phyloP scores from a whole-genome alignment of 2,113 vertebrate species.

The Trogon melanurus region DNA sequence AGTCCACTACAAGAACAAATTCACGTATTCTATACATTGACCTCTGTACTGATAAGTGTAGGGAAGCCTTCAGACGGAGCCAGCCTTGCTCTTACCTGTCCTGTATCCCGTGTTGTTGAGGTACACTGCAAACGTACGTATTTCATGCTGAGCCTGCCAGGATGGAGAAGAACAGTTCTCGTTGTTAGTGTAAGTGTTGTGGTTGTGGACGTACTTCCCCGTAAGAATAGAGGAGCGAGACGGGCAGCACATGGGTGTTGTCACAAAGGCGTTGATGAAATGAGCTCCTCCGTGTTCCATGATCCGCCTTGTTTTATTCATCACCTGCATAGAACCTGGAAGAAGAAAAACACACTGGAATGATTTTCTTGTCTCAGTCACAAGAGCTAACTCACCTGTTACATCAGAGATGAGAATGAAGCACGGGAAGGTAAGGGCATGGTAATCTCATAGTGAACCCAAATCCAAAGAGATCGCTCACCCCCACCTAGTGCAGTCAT shows the following conservation, averaged over 20 bases:
- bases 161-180: slow-evolving; percentile 98
- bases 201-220: slow-evolving; percentile 97
- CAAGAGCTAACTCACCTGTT: background rate
- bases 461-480: background rate
- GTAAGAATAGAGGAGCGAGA: slow-evolving; percentile 96
- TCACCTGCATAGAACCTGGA: slow-evolving; percentile 97
- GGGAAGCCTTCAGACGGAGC: background rate
- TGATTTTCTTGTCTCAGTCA: background rate
- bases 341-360: background rate
- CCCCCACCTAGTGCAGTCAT: background rate
- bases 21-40: background rate
- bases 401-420: background rate
- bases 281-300: slow-evolving; percentile 94
- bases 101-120: slow-evolving; percentile 95
- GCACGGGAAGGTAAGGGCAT: background rate
- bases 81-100: slow-evolving; percentile 82
- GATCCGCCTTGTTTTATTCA: slow-evolving; percentile 94
- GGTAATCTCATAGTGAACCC: background rate
- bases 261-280: slow-evolving; percentile 96
- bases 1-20: background rate
- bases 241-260: slow-evolving; percentile 97
- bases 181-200: slow-evolving; percentile 98
- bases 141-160: slow-evolving; percentile 95
- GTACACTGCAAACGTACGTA: slow-evolving; percentile 91
- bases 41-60: background rate